phyloP scores from a whole-genome alignment of 2,797 vertebrate genomes.

The Pelodytes ibericus region DNA sequence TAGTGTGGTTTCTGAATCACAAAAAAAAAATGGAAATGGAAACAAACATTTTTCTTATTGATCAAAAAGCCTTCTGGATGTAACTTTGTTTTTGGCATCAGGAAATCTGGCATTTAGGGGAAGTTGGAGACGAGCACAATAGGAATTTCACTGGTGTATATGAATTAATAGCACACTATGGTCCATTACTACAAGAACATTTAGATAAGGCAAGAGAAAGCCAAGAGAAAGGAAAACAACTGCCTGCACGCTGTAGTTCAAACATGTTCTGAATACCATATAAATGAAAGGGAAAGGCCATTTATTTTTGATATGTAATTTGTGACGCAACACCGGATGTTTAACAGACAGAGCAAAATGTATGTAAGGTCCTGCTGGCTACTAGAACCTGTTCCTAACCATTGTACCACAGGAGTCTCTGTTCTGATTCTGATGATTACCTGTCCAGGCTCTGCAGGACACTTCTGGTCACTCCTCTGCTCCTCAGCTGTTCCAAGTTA shows the following conservation, averaged over 20 bases:
- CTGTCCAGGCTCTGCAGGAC: too few relatives aligned
- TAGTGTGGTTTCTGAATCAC: neutral
- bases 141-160: neutral
- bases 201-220: neutral
- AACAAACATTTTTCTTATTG: neutral
- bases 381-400: too few relatives aligned
- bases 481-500: too few relatives aligned
- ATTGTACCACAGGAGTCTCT: too few relatives aligned
- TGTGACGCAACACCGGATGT: slow-evolving; percentile 6
- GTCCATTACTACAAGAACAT: neutral
- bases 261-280: slow-evolving; percentile 4
- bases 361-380: neutral
- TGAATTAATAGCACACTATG: neutral
- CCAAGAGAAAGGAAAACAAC: neutral
- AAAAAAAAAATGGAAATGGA: too few relatives aligned
- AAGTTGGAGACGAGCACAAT: neutral
- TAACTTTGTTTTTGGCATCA: slow-evolving; percentile 12
- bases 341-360: slow-evolving; percentile 4
- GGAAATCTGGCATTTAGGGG: slow-evolving; percentile 7
- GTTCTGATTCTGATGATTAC: too few relatives aligned
- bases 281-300: neutral
- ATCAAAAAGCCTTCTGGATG: slow-evolving; percentile 6
- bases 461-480: too few relatives aligned
- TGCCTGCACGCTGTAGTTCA: slow-evolving; percentile 18
- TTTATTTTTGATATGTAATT: slow-evolving; percentile 1